Base-by-base conservation (phyloP, 2,797 vertebrate genomes). In the Cirrhinus mrigala region DNA sequence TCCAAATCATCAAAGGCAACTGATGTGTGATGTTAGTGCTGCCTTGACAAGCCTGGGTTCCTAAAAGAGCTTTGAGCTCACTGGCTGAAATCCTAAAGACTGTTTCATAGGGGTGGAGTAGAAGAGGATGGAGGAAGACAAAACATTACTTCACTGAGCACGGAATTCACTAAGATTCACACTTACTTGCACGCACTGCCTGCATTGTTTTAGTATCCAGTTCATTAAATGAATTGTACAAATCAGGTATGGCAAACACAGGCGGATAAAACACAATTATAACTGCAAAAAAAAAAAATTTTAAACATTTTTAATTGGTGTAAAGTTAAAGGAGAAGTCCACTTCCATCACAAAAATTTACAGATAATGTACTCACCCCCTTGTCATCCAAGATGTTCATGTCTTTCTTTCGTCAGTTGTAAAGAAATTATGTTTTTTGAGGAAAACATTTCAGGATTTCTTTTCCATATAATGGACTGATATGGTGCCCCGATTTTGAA, bases 1-100 rank as follows among this genome's bases (percentile, higher is more conserved):
- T 77, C 52, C 54, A 76, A 85, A 88, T 87, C 85, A 88, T 90
- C 75, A 88, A 82, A 88, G 40, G 66, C 79, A 68, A 80, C 75
- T 50, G 52, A 62, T 83, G 76, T 69, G 62, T 88, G 85, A 89
- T 87, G 73, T 71, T 76, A 83, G 80, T 58, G 78, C 48, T 82
- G 82, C 69, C 68, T 87, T 52, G 54, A 88, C 66, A 84, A 81
- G 85, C 71, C 83, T 81, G 70, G 46, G 76, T 82, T 88, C 70
- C 77, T 82, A 16, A 62, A 85, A 75, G 80, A 60, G 76, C 79
- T 88, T 83, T 76, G 60, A 79, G 84, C 60, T 58, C 70, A 82
- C 71, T 87, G 88, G 80, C 50, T 78, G 78, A 82, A 85, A 86
- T 90, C 68, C 37, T 74, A 50, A 90, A 90, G 80, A 84, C 83